These are phyloP conservation scores for Archocentrus centrarchus DNA, from an alignment of 2,113 vertebrate genomes.

Conservation along the genomic window DNA sequence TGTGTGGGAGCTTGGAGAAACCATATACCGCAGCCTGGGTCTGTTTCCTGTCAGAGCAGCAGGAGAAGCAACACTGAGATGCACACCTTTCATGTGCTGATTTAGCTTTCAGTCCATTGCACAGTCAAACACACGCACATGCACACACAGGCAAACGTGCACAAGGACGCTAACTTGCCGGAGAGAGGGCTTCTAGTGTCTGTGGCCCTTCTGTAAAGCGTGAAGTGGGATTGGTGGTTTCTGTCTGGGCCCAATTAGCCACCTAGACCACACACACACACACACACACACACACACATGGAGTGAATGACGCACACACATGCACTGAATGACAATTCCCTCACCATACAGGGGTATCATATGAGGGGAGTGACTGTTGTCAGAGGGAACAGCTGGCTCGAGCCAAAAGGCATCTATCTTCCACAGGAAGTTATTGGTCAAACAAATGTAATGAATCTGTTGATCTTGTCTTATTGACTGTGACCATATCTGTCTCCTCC, in stretches of 20 bases:
- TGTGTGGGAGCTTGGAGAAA: constrained; percentile 63
- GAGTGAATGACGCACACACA: constrained; percentile 28
- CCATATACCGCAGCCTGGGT: constrained; percentile 52
- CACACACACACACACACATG: constrained; percentile 53
- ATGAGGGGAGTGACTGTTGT: constrained; percentile 59
- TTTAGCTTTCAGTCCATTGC: constrained; percentile 47
- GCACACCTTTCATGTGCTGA: constrained; percentile 76
- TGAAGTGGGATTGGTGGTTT: constrained; percentile 54
- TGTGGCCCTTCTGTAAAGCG: constrained; percentile 60
- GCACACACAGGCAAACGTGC: constrained; percentile 28
- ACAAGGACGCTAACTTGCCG: constrained; percentile 28
- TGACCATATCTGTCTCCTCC: constrained; percentile 35
- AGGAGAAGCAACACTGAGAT: constrained; percentile 65
- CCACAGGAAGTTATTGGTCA: constrained; percentile 76
- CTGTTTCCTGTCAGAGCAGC: constrained; percentile 74
- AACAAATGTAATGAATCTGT: constrained; percentile 67
- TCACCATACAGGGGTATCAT: constrained; percentile 38
- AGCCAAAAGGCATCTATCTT: constrained; percentile 70
- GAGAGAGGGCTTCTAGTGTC: constrained; percentile 58
- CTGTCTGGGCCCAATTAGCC: constrained; percentile 70
- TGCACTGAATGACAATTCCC: constrained; percentile 63
- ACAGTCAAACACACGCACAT: constrained; percentile 25
- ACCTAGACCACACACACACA: constrained; percentile 72
- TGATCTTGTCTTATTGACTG: constrained; percentile 64
- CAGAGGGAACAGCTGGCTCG: constrained; percentile 64